Evolutionary conservation across 2,888 invertebrate species (phyloP), one percentile per base, ranked within the genome.

Genomic region (Tiliacea citrago): DNA sequence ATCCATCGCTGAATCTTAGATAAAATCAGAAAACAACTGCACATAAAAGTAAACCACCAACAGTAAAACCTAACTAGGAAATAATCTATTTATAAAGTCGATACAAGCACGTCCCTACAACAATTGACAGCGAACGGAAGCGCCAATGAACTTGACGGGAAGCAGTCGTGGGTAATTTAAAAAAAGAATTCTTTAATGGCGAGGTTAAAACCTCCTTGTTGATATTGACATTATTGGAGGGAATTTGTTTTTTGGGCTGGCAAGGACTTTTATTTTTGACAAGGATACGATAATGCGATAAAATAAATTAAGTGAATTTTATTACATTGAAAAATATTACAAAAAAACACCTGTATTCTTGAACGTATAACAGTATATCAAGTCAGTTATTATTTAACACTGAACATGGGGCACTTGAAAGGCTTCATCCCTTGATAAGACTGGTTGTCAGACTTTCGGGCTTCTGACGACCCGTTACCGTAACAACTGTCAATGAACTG

Each of bases 81-180:
- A 77, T 35, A 67, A 74, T 72, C 73, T 77, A 77, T 82, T 72
- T 51, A 78, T 21, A 51, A 72, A 68, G 74, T 79, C 74, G 75
- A 76, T 60, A 73, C 53, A 69, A 62, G 71, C 80, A 83, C 85
- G 82, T 86, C 88, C 85, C 82, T 88, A 85, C 75, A 68, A 75
- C 87, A 92, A 93, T 91, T 92, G 92, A 91, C 90, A 90, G 84
- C 51, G 69, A 75, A 89, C 92, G 94, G 94, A 94, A 93, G 88
- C 90, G 92, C 88, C 94, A 94, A 94, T 93, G 94, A 94, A 94
- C 94, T 93, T 93, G 92, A 89, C 93, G 93, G 94, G 92, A 93
- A 92, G 86, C 89, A 88, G 83, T 85, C 88, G 88, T 91, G 92
- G 91, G 88, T 91, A 88, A 91, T 92, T 93, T 92, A 86, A 91